Conservation (phyloP, 2,888 invertebrate genomes). For the Apamea anceps region DNA sequence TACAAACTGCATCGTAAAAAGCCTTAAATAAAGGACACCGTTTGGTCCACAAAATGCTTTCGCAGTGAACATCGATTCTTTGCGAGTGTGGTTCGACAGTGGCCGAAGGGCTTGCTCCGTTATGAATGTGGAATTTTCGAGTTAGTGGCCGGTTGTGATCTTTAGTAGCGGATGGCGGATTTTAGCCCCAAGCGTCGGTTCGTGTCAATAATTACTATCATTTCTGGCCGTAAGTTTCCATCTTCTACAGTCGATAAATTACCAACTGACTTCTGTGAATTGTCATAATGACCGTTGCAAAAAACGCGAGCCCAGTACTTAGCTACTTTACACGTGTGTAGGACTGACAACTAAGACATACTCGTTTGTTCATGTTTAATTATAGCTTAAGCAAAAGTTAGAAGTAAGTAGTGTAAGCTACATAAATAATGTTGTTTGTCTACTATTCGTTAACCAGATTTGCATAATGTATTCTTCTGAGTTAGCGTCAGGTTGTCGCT, state of each 20-base stretch:
- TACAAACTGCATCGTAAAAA: conserved; percentile 40
- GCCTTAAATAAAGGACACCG: conserved; percentile 66
- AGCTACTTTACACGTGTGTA: conserved; percentile 75
- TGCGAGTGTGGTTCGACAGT: conserved; percentile 73
- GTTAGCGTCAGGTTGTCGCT: conserved; percentile 62
- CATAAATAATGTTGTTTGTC: conserved; percentile 43
- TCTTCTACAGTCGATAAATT: conserved; percentile 84
- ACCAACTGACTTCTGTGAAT: conserved; percentile 86
- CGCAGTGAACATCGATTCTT: conserved; percentile 76
- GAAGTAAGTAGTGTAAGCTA: conserved; percentile 25
- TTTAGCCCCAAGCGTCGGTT: conserved; percentile 80
- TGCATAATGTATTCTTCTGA: conserved; percentile 53
- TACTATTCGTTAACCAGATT: conserved; percentile 47
- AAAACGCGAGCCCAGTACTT: conserved; percentile 76
- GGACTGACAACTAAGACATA: conserved; percentile 61
- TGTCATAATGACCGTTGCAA: conserved; percentile 84
- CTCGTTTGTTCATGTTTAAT: conserved; percentile 60
- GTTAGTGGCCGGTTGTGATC: conserved; percentile 86
- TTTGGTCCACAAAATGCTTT: conserved; percentile 76
- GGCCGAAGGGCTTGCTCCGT: conserved; percentile 83
- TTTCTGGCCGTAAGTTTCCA: conserved; percentile 83
- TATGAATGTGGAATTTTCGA: conserved; percentile 88
- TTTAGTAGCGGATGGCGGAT: conserved; percentile 79
- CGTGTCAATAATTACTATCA: conserved; percentile 90
- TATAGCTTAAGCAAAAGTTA: conserved; percentile 37